Base-by-base conservation (phyloP, 2,113 vertebrate species). In the Struthidea cinerea region DNA sequence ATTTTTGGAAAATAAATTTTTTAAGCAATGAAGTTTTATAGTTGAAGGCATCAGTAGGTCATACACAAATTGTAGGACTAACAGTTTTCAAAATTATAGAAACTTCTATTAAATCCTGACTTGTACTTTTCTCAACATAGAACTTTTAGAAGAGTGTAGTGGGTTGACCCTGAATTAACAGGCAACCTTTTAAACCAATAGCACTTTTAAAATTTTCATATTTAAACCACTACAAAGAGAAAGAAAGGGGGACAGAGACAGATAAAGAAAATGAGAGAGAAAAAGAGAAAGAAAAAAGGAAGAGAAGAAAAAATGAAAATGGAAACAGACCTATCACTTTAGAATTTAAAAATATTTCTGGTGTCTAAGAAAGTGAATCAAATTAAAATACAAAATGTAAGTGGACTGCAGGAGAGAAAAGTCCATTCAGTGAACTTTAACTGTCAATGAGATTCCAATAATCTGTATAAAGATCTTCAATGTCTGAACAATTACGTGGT, bases 191-290 rank as follows among this genome's bases (percentile, higher is more conserved):
- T n/a, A n/a, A n/a, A n/a, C n/a, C n/a, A n/a, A n/a, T n/a, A n/a
- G n/a, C n/a, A n/a, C n/a, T n/a, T n/a, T n/a, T n/a, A n/a, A n/a
- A n/a, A n/a, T n/a, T n/a, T n/a, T n/a, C n/a, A n/a, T n/a, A n/a
- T n/a, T n/a, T n/a, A n/a, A n/a, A n/a, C n/a, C n/a, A n/a, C n/a
- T n/a, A n/a, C n/a, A n/a, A n/a, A n/a, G 8, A 78, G 55, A 64
- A 71, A 68, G 52, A 65, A 19, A 49, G 35, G 33, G 5, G 16
- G 7, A 67, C 1, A 41, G 3, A 26, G n/a, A 44, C 1, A 39
- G 8, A 32, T 4, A 19, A 9, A 50, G 28, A 49, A 1, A 59
- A 1, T 44, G 13, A 47, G 0, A 22, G 2, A 52, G 8, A 13
- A 2, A 42, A 2, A 15, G 5, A 47, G 1, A 63, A 16, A 46